Evolutionary conservation across 2,113 vertebrate species (phyloP), one percentile per base, ranked within the genome.

Genomic region (Pseudonaja textilis): DNA sequence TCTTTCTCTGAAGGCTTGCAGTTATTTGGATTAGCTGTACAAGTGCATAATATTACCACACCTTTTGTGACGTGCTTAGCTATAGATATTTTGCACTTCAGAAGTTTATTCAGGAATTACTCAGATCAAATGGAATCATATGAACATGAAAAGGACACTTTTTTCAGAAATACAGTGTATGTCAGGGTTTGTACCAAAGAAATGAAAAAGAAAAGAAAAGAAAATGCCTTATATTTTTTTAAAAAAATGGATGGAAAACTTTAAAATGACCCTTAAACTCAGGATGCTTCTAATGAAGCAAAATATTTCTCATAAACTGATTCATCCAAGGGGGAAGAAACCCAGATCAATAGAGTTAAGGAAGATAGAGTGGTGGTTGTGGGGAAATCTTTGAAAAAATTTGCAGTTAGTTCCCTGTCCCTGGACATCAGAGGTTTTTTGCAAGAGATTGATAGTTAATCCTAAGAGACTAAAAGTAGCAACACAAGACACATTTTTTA

Each of bases 1-100:
- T 95, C 93, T 94, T 95, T 95, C 81, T 81, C 50, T 93, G 94
- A 96, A 96, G 95, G 91, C 22, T 86, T 50, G 88, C 59, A 52
- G 86, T 94, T 94, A 93, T 93, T 94, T 91, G 95, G 89, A 96
- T 97, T 97, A 96, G 89, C 50, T 90, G 3, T 88, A 52, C 42
- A 95, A 95, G 61, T 55, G 89, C 23, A 2, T 61, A 81, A 22
- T 81, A 94, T 52, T 69, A 50, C 87, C 95, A 94, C 93, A 91
- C 93, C 89, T 91, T 95, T 50, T 92, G 88, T 93, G 95, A 96
- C 34, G 92, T 88, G 86, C 89, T 96, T 96, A 93, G 88, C 42
- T 90, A 87, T 47, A 94, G 20, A 92, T 2, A 89, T 88, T 22
- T 57, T 96, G 96, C 91, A 95, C 93, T 23, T 92, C 55, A 88